These are phyloP conservation scores for Seriola dumerili DNA, from an alignment of 2,113 vertebrate species.

Conservation along the genomic window DNA sequence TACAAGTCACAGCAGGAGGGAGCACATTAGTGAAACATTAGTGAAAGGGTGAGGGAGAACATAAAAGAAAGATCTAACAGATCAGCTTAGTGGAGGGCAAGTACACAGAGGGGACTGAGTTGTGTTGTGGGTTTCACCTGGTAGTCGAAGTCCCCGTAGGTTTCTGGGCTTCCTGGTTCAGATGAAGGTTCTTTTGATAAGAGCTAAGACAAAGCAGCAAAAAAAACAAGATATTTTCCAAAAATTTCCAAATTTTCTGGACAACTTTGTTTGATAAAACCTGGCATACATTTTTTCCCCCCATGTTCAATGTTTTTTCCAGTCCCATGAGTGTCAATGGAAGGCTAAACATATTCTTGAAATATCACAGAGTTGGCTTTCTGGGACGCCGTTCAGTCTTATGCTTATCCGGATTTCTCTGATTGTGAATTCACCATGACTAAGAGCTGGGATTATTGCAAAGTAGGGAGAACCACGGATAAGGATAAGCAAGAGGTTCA, in stretches of 20 bases:
- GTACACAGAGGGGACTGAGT: not conserved
- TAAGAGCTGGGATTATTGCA: slow-evolving; percentile 63
- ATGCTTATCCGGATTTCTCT: slow-evolving; percentile 50
- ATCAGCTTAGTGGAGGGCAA: not conserved
- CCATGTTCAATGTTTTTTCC: not conserved
- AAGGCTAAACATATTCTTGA: slow-evolving; percentile 33
- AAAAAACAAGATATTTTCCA: not conserved
- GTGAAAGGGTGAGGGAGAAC: slow-evolving; percentile 7
- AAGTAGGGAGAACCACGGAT: slow-evolving; percentile 5
- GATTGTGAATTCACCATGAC: slow-evolving; percentile 58
- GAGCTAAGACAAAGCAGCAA: slow-evolving; percentile 79
- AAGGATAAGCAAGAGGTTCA: slow-evolving; percentile 38
- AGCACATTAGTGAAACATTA: not conserved
- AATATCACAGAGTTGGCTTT: slow-evolving; percentile 40
- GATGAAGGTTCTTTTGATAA: slow-evolving; percentile 87
- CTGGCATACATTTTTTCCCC: not conserved
- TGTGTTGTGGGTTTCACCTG: slow-evolving; percentile 85
- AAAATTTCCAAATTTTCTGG: slow-evolving; percentile 3
- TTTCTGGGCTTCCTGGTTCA: slow-evolving; percentile 85
- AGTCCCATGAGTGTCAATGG: not conserved
- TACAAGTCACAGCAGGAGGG: not conserved
- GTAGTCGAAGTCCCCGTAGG: slow-evolving; percentile 90
- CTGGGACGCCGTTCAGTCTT: slow-evolving; percentile 30
- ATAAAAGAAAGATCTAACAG: slow-evolving; percentile 21
- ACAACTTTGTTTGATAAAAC: slow-evolving; percentile 14